A percentile compares a stretch with the other conserved stretches of the same genome.
These are phyloP conservation scores for Calcarius ornatus DNA, from an alignment of 2,113 vertebrate genomes.

Conservation along the genomic window DNA sequence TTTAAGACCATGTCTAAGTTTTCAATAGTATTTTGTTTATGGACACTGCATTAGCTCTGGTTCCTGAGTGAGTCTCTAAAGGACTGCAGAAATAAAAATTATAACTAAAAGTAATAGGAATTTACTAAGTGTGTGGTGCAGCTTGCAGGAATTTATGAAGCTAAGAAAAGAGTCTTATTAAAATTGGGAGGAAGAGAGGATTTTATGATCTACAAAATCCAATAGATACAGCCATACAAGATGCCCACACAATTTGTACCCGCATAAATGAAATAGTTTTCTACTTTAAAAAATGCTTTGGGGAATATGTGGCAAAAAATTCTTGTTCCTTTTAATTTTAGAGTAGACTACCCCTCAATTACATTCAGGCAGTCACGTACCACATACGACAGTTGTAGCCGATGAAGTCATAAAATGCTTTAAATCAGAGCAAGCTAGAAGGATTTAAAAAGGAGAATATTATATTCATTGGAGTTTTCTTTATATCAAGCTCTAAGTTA, in stretches of 20 bases:
- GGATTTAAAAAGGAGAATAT: background rate
- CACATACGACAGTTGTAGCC: background rate
- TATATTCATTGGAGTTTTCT: background rate
- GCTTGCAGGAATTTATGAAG: background rate
- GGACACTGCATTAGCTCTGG: background rate
- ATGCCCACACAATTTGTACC: background rate
- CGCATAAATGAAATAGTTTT: background rate
- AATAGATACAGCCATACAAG: background rate
- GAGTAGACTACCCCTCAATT: background rate
- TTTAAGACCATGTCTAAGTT: background rate
- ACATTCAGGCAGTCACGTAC: background rate
- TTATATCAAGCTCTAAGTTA: background rate
- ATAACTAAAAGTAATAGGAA: background rate
- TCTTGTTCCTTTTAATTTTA: conserved; percentile 12
- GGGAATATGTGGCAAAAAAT: background rate
- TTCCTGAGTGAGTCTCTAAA: background rate
- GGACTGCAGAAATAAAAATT: background rate
- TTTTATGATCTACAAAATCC: conserved; percentile 12
- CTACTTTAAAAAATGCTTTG: conserved; percentile 8
- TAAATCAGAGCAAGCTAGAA: conserved; percentile 2
- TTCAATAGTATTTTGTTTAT: background rate
- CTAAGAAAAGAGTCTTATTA: background rate
- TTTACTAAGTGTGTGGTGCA: background rate
- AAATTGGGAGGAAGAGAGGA: background rate
- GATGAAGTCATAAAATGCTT: conserved; percentile 42